Conservation (phyloP, 1,140 invertebrate species). For the Drosophila quadrilineata region DNA sequence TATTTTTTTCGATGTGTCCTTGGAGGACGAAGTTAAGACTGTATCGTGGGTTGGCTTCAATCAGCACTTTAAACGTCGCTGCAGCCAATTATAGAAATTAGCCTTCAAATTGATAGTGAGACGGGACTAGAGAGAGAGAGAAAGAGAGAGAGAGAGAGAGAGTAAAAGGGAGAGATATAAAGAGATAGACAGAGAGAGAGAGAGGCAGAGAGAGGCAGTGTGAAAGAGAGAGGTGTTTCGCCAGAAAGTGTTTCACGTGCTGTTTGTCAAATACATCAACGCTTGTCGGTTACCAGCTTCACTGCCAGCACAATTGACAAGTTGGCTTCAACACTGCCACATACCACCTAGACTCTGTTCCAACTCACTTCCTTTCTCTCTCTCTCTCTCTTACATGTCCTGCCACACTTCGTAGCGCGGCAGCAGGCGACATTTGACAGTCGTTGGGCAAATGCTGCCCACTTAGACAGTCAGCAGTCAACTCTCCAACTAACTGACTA, state of each 20-base stretch:
- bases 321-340: slow-evolving; percentile 65
- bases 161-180: background rate
- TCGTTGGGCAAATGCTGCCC: slow-evolving; percentile 20
- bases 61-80: slow-evolving; percentile 53
- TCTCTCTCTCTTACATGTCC: background rate
- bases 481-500: slow-evolving; percentile 34
- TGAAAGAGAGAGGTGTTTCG: slow-evolving; percentile 15
- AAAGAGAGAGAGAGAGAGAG: background rate
- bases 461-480: slow-evolving; percentile 13
- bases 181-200: background rate
- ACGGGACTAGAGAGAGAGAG: background rate
- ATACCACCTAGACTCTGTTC: background rate
- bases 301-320: slow-evolving; percentile 70
- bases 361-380: background rate
- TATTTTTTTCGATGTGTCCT: too few relatives aligned
- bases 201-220: background rate
- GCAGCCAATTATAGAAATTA: slow-evolving; percentile 77
- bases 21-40: too few relatives aligned
- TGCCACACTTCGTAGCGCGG: background rate
- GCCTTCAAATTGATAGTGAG: slow-evolving; percentile 33
- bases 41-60: too few relatives aligned
- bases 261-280: slow-evolving; percentile 76
- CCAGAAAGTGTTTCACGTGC: slow-evolving; percentile 34
- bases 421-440: slow-evolving; percentile 7
- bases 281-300: slow-evolving; percentile 70